Evolutionary conservation across 2,113 vertebrate species (phyloP).

Genomic region (Formicarius rufipectus): DNA sequence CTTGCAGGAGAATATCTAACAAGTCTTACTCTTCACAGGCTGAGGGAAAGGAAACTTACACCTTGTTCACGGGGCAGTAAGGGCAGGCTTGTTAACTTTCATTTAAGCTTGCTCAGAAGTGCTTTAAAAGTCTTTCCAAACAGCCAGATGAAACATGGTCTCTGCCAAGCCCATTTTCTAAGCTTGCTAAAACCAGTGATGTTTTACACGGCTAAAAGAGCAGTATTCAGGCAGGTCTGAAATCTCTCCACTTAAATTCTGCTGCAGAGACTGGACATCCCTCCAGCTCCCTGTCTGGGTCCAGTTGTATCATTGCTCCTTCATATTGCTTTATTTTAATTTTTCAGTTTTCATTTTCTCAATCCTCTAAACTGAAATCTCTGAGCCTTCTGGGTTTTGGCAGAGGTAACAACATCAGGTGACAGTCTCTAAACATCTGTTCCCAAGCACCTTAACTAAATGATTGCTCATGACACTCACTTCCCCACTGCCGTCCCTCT

Average conservation of each 20-base stretch:
- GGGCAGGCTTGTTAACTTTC: background rate
- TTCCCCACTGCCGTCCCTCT: background rate
- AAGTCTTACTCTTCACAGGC: background rate
- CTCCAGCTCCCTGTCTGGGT: constrained; percentile 16
- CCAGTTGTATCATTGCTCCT: background rate
- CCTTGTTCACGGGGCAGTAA: background rate
- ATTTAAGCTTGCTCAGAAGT: background rate
- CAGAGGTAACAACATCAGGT: background rate
- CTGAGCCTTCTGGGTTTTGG: background rate
- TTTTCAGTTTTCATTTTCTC: background rate
- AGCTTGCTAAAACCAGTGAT: background rate
- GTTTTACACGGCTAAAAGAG: constrained; percentile 15
- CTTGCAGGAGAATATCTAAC: background rate
- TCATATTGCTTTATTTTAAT: background rate
- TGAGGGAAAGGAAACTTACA: background rate
- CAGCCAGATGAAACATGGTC: background rate
- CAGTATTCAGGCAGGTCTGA: constrained; percentile 13
- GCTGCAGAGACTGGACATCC: background rate
- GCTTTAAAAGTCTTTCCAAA: background rate
- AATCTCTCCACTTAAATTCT: background rate
- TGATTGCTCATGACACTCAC: background rate
- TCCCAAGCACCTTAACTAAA: background rate
- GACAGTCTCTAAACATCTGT: background rate
- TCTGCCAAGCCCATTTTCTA: background rate
- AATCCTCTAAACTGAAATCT: background rate